Evolutionary conservation across 2,797 vertebrate species (phyloP).

Genomic region (Macropus fuliginosus): DNA sequence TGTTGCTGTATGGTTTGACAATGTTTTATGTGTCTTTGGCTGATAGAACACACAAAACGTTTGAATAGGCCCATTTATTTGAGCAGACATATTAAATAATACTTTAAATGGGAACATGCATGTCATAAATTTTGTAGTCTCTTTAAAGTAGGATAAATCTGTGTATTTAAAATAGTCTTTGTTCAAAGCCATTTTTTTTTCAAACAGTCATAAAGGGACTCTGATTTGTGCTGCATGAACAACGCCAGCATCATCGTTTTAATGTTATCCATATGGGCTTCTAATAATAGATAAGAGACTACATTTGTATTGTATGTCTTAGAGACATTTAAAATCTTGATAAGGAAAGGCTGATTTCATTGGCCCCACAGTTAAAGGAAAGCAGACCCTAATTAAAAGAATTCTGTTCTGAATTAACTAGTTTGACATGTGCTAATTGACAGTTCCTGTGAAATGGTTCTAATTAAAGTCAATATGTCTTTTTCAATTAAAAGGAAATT

Average conservation of each 20-base stretch:
- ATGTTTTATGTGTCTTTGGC: constrained; percentile 83
- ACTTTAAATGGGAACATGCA: constrained; percentile 85
- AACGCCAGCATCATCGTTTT: constrained; percentile 92
- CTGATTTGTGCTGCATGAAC: constrained; percentile 85
- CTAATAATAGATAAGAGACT: constrained; percentile 89
- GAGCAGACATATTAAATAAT: constrained; percentile 85
- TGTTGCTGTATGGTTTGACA: constrained; percentile 80
- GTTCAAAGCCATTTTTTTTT: constrained; percentile 83
- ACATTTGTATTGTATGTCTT: constrained; percentile 88
- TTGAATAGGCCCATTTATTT: constrained; percentile 86
- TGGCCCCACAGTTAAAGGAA: constrained; percentile 87
- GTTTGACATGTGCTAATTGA: constrained; percentile 92
- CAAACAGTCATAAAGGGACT: constrained; percentile 83
- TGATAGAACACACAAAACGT: constrained; percentile 85
- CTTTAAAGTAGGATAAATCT: constrained; percentile 85
- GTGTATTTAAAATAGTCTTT: constrained; percentile 85
- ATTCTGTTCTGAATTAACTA: constrained; percentile 91
- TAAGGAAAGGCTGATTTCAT: constrained; percentile 87
- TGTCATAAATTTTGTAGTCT: constrained; percentile 85
- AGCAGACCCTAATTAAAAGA: constrained; percentile 90
- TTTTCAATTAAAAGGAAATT: constrained; percentile 92
- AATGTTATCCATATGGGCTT: constrained; percentile 94
- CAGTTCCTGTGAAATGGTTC: constrained; percentile 90
- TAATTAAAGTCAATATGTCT: constrained; percentile 92
- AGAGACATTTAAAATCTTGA: constrained; percentile 89